A percentile compares a stretch with the other conserved stretches of the same genome.
Conservation (phyloP, 2,797 vertebrate species). For the Orientallactaga sibirica region DNA sequence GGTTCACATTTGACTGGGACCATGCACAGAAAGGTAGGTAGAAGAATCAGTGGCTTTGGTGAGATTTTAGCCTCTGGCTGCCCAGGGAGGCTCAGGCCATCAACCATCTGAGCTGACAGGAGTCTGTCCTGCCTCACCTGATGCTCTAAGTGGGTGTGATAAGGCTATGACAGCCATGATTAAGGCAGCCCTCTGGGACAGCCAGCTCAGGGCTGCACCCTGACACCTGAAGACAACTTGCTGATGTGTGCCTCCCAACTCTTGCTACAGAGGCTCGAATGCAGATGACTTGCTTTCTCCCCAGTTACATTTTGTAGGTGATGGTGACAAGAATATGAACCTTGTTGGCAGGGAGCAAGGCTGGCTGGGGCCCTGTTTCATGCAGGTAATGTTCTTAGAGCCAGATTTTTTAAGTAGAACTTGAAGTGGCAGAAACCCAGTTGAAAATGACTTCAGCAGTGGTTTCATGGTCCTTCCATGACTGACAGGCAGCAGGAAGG, state of each 20-base stretch:
- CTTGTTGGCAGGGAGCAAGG: background rate
- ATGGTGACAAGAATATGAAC: background rate
- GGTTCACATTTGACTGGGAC: background rate
- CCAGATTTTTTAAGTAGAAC: conserved; percentile 44
- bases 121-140: background rate
- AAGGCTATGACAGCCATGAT: too few species aligned
- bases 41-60: background rate
- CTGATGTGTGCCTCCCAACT: background rate
- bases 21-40: background rate
- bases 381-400: background rate
- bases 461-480: background rate
- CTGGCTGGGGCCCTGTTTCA: background rate
- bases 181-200: background rate
- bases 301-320: background rate
- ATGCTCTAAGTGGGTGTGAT: background rate
- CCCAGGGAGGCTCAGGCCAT: background rate
- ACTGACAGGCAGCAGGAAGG: background rate
- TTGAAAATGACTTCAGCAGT: background rate
- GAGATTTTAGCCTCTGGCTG: background rate
- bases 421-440: background rate
- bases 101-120: fast-evolving
- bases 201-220: background rate
- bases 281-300: background rate
- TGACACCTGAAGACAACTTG: background rate
- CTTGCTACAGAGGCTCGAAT: background rate